Conservation (phyloP, 2,888 invertebrate genomes). For the Adineta ricciae region DNA sequence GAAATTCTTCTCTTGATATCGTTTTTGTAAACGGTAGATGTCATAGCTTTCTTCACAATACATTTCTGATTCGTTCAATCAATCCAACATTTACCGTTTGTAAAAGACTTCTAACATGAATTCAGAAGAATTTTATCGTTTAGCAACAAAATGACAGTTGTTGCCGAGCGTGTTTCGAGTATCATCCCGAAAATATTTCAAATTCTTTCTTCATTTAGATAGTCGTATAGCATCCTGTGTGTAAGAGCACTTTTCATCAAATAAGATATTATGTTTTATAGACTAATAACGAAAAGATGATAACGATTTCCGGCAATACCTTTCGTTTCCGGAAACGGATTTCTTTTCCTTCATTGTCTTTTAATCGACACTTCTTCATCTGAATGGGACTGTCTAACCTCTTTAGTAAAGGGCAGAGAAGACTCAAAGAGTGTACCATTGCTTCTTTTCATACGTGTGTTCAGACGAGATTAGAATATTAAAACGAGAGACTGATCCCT, state of each 20-base stretch:
- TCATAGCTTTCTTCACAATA: neutral
- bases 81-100: neutral
- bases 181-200: neutral
- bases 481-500: neutral
- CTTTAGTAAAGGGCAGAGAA: too few relatives aligned
- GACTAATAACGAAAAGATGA: neutral
- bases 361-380: neutral
- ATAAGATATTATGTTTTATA: neutral
- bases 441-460: too few relatives aligned
- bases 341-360: neutral
- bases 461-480: neutral
- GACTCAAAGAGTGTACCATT: too few relatives aligned
- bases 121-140: neutral
- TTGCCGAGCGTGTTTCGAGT: neutral
- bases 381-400: too few relatives aligned
- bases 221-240: neutral
- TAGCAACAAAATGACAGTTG: neutral
- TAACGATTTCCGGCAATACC: neutral
- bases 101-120: neutral
- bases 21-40: neutral
- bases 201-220: neutral
- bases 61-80: neutral
- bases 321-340: neutral
- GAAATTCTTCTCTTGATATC: neutral
- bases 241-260: too few relatives aligned